A percentile compares a stretch with the other conserved stretches of the same genome.
Evolutionary conservation across 1,140 invertebrate genomes (phyloP).

Genomic region (Ruditapes philippinarum): DNA sequence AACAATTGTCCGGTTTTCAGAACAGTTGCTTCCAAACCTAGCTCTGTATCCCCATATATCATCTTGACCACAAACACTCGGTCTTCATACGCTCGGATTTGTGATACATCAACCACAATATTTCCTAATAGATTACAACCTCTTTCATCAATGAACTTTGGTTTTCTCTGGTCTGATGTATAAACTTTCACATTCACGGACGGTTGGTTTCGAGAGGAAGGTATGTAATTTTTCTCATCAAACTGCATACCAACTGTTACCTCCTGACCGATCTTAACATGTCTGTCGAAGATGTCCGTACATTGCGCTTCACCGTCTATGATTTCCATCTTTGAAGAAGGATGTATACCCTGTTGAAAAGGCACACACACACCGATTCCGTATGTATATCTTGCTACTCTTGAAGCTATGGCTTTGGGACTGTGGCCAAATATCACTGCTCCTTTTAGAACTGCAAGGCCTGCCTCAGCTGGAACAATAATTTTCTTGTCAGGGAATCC

Average conservation of each 20-base stretch:
- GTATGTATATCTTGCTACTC: conserved; percentile 73
- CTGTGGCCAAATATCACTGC: conserved; percentile 75
- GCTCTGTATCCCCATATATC: conserved; percentile 71
- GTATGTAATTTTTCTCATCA: conserved; percentile 27
- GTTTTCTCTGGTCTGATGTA: conserved; percentile 19
- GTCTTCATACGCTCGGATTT: conserved; percentile 26
- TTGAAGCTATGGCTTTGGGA: conserved; percentile 60
- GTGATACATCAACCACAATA: conserved; percentile 60
- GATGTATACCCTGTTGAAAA: conserved; percentile 50
- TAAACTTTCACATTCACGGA: conserved; percentile 8
- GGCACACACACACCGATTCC: conserved; percentile 40
- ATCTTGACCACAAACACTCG: conserved; percentile 60
- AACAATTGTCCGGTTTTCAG: conserved; percentile 47
- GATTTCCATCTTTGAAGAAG: conserved; percentile 31
- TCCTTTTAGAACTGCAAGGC: conserved; percentile 73
- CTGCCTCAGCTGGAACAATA: conserved; percentile 70
- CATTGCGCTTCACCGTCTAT: conserved; percentile 57
- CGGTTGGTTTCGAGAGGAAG: background rate
- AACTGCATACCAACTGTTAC: conserved; percentile 33
- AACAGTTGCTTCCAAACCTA: conserved; percentile 64
- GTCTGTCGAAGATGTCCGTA: conserved; percentile 67
- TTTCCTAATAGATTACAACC: conserved; percentile 59
- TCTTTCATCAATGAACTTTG: conserved; percentile 49
- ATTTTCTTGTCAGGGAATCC: conserved; percentile 64
- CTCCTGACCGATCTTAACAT: conserved; percentile 63